Base-by-base conservation (phyloP, 2,113 vertebrate species). In the Cygnus atratus region DNA sequence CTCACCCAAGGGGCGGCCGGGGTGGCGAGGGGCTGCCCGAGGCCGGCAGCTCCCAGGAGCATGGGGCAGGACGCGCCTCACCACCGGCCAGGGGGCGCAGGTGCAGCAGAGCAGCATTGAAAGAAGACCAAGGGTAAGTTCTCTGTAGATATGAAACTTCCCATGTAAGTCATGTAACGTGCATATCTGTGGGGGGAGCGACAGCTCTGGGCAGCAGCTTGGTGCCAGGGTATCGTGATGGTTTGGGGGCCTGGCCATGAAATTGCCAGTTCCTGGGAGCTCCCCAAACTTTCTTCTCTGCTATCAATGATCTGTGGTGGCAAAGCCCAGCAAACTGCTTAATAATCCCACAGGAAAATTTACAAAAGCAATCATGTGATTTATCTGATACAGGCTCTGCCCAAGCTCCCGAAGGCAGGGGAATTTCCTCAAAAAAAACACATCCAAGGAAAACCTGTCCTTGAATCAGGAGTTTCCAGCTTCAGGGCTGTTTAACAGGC, bases 191-290 rank as follows among this genome's bases (percentile, higher is more conserved):
- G 28, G 52, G 17, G 22, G 1, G 13, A 83, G 62, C 0, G 0
- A 66, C 0, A 0, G n/a, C 29, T 20, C 50, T 33, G 3, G 4
- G 54, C 14, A 78, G 50, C 59, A 55, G 44, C 59, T 37, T 67
- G 13, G 66, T 1, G 0, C 20, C 66, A 35, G n/a, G n/a, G 59
- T 61, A 48, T 9, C 1, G 2, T 0, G 1, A 9, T 3, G 17
- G 59, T 1, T 2, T 2, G 2, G 44, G 41, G 15, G 35, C 18
- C 54, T 29, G 55, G 37, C 11, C 61, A 11, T 20, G 72, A 62
- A 68, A 78, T 57, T 39, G 59, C 43, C 17, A 29, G 0, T 24
- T 78, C 77, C 84, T 87, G 33, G 18, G 43, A 80, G 43, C 43
- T 75, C 14, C 67, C 39, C 22, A 26, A n/a, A 18, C 26, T 26